Conservation (phyloP, 2,888 invertebrate genomes). For the Cosmorhoe ocellata region DNA sequence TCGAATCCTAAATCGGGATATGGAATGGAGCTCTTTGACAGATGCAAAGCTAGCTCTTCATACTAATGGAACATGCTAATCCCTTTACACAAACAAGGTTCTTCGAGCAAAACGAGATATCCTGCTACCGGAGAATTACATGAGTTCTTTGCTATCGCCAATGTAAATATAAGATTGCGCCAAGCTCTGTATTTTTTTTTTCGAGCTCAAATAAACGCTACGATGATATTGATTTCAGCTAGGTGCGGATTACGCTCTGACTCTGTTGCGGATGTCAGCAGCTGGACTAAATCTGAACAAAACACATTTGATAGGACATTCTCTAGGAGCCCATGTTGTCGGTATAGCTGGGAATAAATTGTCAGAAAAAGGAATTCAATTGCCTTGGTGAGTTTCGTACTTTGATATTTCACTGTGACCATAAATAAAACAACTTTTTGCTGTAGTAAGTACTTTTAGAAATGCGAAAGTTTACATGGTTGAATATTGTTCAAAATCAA, state of each 20-base stretch:
- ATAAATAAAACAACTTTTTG: too few relatives aligned
- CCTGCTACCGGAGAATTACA: too few relatives aligned
- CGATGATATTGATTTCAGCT: conserved; percentile 46
- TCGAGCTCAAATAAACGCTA: background rate
- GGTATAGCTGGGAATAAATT: conserved; percentile 66
- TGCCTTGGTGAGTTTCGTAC: conserved; percentile 55
- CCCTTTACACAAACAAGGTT: background rate
- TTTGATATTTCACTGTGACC: conserved; percentile 2
- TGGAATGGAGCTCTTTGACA: conserved; percentile 2
- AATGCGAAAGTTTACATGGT: too few relatives aligned
- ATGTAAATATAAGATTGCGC: too few relatives aligned
- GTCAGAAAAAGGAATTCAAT: conserved; percentile 44
- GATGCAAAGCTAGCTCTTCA: conserved; percentile 3
- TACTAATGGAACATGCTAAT: conserved; percentile 8
- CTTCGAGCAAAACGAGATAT: too few relatives aligned
- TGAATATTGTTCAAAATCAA: too few relatives aligned
- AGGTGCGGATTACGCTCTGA: conserved; percentile 53
- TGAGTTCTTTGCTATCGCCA: too few relatives aligned
- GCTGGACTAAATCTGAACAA: conserved; percentile 60
- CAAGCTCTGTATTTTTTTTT: background rate
- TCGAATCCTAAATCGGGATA: background rate
- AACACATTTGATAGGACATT: conserved; percentile 68
- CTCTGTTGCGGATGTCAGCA: conserved; percentile 49
- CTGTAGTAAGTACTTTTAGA: too few relatives aligned
- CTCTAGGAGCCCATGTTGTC: conserved; percentile 70